Evolutionary conservation across 2,113 vertebrate species (phyloP).

Genomic region (Prochilodus magdalenae): DNA sequence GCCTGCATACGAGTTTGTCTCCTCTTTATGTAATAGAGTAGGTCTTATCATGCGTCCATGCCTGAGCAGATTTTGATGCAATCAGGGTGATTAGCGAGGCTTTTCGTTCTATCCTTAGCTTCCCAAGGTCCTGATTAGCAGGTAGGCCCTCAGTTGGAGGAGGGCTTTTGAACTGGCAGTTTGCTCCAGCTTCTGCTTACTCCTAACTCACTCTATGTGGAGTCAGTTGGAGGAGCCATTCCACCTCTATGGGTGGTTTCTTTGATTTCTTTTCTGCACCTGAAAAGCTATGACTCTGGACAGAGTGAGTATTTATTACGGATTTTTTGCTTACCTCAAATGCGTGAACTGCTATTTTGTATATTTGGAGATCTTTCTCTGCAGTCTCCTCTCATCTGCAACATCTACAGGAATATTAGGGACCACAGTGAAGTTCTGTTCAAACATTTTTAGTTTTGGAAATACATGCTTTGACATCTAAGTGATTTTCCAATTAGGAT

Average conservation of each 20-base stretch:
- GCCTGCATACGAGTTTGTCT: constrained; percentile 49
- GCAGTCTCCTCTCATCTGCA: neutral
- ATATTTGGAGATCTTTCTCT: neutral
- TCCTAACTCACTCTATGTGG: neutral
- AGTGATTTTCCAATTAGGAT: no score
- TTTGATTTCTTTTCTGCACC: neutral
- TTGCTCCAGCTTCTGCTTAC: constrained; percentile 45
- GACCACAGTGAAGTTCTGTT: neutral
- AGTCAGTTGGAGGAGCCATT: constrained; percentile 42
- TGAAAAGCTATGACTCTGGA: constrained; percentile 30
- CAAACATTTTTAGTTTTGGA: neutral
- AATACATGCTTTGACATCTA: no score
- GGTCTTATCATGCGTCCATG: constrained; percentile 75
- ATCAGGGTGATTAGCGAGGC: constrained; percentile 83
- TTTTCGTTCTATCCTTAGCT: constrained; percentile 89
- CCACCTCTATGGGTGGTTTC: constrained; percentile 19
- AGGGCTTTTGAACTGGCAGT: constrained; percentile 58
- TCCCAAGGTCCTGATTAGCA: constrained; percentile 80
- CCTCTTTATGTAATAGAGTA: constrained; percentile 67
- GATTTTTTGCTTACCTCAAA: neutral
- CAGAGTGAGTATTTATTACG: constrained; percentile 68
- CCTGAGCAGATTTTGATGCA: constrained; percentile 78
- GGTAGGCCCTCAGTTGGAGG: constrained; percentile 56
- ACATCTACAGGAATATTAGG: neutral
- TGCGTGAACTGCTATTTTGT: neutral